A percentile compares a stretch with the other conserved stretches of the same genome.
Conservation (phyloP, 2,797 vertebrate species). For the Galagoides demidoff region DNA sequence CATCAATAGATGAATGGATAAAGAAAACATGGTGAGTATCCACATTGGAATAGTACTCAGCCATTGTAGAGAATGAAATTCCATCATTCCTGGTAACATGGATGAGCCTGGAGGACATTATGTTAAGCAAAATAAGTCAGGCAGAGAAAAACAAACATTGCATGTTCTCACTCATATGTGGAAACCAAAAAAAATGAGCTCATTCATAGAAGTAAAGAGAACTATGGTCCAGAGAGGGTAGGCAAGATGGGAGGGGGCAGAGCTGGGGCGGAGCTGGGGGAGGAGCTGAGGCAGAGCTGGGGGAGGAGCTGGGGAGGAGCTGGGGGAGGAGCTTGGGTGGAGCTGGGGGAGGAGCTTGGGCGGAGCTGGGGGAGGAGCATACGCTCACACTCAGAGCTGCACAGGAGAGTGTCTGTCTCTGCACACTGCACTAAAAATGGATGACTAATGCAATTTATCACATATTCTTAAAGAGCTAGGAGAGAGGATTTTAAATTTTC, state of each 20-base stretch:
- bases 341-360: no score
- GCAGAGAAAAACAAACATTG: not conserved
- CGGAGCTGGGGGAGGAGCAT: no score
- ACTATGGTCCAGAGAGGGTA: not conserved
- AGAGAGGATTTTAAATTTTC: not conserved
- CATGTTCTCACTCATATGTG: not conserved
- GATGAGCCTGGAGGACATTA: not conserved
- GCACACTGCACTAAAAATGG: no score
- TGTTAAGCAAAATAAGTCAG: not conserved
- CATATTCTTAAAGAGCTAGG: not conserved
- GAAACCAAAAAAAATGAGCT: not conserved
- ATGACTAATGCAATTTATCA: not conserved
- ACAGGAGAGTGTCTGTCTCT: no score
- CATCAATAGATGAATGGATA: not conserved
- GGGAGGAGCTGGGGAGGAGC: no score
- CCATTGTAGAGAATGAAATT: not conserved
- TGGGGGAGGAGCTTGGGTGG: no score
- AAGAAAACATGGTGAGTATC: not conserved
- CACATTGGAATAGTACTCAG: not conserved
- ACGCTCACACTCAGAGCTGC: no score
- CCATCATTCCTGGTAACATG: not conserved
- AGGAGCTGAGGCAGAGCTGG: no score
- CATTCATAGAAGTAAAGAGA: not conserved
- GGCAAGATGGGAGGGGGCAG: no score
- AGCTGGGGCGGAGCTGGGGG: no score